Percentiles rank a stretch among this genome's conserved stretches.
phyloP scores from a whole-genome alignment of 1,140 invertebrate species.

The Sipha flava region DNA sequence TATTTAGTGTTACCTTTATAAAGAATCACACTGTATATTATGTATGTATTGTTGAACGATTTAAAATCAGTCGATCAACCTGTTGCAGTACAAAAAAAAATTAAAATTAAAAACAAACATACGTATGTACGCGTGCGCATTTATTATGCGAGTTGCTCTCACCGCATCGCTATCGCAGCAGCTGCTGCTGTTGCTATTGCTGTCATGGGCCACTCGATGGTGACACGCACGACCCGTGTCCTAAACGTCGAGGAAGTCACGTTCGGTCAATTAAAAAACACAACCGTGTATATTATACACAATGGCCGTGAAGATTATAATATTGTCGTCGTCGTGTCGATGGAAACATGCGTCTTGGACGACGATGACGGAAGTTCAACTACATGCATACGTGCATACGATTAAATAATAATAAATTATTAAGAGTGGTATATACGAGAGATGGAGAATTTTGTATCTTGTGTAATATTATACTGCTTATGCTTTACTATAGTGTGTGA shows the following conservation, averaged over 20 bases:
- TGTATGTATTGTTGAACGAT: no score
- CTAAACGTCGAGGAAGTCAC: constrained; percentile 28
- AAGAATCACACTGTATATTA: no score
- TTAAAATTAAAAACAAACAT: not conserved
- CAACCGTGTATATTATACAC: not conserved
- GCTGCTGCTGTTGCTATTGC: not conserved
- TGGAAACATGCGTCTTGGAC: not conserved
- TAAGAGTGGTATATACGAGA: no score
- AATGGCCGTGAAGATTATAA: not conserved
- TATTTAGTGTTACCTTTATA: no score
- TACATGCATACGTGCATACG: no score
- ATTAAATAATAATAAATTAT: no score
- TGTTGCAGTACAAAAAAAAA: not conserved
- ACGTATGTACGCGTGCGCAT: not conserved
- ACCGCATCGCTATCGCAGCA: not conserved
- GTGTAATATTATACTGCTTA: no score
- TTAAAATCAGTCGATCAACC: no score
- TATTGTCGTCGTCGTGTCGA: not conserved
- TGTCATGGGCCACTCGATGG: not conserved
- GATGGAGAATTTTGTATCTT: no score
- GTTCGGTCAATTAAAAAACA: constrained; percentile 26
- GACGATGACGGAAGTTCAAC: not conserved
- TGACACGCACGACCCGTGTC: not conserved
- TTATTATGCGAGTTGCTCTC: no score
- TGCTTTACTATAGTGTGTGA: no score